phyloP scores from a whole-genome alignment of 2,797 vertebrate species.

The Aulostomus chinensis region DNA sequence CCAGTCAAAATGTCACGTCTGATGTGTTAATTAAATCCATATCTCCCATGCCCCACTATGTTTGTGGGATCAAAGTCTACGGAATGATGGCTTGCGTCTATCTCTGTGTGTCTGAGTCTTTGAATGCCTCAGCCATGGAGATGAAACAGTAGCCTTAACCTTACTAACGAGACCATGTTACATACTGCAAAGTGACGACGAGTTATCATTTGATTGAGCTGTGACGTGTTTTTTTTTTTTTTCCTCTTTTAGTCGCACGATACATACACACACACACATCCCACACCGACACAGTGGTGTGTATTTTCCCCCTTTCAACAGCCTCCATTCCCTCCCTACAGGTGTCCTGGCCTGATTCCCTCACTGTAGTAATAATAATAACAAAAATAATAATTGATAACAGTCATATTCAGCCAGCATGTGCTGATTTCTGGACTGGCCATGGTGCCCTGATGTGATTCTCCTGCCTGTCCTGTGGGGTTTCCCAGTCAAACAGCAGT shows the following conservation, averaged over 20 bases:
- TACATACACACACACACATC: constrained; percentile 12
- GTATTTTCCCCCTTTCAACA: constrained; percentile 24
- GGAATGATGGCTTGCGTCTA: constrained; percentile 19
- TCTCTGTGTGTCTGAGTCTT: constrained; percentile 32
- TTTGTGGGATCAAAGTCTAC: constrained; percentile 53
- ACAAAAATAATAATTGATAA: constrained; percentile 61
- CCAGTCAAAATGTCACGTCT: constrained; percentile 60
- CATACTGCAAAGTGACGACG: constrained; percentile 40
- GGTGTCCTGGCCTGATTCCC: constrained; percentile 70
- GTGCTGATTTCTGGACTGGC: constrained; percentile 48
- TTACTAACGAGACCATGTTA: constrained; percentile 18
- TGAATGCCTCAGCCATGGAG: constrained; percentile 51
- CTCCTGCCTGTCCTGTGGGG: no score
- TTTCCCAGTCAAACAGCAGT: no score
- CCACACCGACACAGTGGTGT: constrained; percentile 9
- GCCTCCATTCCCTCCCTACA: constrained; percentile 61
- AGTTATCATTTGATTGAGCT: constrained; percentile 68
- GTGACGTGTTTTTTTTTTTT: constrained; percentile 10
- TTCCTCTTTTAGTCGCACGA: constrained; percentile 20
- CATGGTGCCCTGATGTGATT: constrained; percentile 38
- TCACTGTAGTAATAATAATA: constrained; percentile 62
- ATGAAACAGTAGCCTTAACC: constrained; percentile 54
- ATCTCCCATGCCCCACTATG: constrained; percentile 40
- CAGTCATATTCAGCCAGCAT: constrained; percentile 48
- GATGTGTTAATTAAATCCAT: constrained; percentile 45